Percentiles rank a stretch among this genome's conserved stretches.
These are phyloP conservation scores for Perizoma flavofasciatum DNA, from an alignment of 2,888 invertebrate genomes.

Conservation along the genomic window DNA sequence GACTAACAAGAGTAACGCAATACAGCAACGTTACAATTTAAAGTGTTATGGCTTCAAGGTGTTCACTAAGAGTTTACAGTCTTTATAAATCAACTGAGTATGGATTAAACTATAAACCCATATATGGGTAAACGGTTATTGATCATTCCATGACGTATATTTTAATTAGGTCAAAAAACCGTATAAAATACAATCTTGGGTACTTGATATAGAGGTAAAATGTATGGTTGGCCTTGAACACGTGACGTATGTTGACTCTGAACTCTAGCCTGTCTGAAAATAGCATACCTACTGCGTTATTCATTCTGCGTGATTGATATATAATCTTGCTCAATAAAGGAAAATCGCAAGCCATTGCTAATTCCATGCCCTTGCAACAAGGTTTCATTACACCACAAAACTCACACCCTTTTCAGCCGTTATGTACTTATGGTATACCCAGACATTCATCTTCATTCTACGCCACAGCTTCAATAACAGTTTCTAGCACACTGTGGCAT, in stretches of 20 bases:
- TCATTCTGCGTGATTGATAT: constrained; percentile 3
- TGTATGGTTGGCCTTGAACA: too few relatives aligned
- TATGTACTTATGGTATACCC: constrained; percentile 14
- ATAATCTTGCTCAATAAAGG: constrained; percentile 7
- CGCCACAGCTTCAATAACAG: constrained; percentile 5
- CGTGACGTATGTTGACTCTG: constrained; percentile 9
- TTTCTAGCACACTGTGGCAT: constrained; percentile 25
- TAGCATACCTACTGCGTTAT: background rate
- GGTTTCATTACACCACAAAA: constrained; percentile 22
- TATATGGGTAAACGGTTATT: too few relatives aligned
- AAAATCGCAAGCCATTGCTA: constrained; percentile 14
- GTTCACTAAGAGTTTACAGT: constrained; percentile 10
- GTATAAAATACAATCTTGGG: too few relatives aligned
- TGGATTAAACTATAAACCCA: background rate
- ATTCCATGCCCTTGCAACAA: constrained; percentile 23
- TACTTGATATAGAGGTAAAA: too few relatives aligned
- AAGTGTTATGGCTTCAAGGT: constrained; percentile 19
- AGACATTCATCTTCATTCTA: constrained; percentile 29
- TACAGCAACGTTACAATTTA: constrained; percentile 20
- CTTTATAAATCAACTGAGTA: background rate
- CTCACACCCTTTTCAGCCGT: constrained; percentile 33
- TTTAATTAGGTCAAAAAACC: too few relatives aligned
- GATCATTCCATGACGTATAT: too few relatives aligned
- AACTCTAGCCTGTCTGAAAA: constrained; percentile 3
- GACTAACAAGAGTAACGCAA: constrained; percentile 32